Evolutionary conservation across 1,140 invertebrate species (phyloP).

Genomic region (Ceratosolen fusciceps): DNA sequence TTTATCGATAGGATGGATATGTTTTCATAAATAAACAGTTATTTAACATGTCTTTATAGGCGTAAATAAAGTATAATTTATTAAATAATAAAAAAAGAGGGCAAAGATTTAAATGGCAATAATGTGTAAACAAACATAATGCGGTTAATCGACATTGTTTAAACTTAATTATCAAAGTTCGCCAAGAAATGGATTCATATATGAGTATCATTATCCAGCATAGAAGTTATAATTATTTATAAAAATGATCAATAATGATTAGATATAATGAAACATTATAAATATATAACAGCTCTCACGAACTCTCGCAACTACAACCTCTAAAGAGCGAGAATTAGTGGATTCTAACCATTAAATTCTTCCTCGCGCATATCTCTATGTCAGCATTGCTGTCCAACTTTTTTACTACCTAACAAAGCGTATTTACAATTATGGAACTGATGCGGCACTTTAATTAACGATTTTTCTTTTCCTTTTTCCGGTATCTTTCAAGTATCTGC

Average conservation of each 20-base stretch:
- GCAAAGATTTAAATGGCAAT: not conserved
- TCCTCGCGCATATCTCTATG: not conserved
- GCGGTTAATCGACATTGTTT: not conserved
- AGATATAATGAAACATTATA: too few species aligned
- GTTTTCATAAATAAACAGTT: too few species aligned
- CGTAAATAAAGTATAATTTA: too few species aligned
- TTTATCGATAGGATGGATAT: too few species aligned
- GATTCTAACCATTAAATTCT: slow-evolving; percentile 14
- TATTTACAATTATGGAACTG: slow-evolving; percentile 27
- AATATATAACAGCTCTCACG: not conserved
- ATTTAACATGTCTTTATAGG: too few species aligned
- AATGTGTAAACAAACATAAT: slow-evolving; percentile 1
- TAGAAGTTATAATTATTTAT: slow-evolving; percentile 32
- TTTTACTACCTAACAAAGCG: slow-evolving; percentile 28
- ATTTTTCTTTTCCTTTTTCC: slow-evolving; percentile 8
- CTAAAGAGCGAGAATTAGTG: not conserved
- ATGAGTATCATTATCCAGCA: too few species aligned
- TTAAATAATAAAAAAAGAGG: not conserved
- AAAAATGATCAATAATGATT: slow-evolving; percentile 36
- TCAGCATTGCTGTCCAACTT: slow-evolving; percentile 3
- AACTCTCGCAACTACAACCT: not conserved
- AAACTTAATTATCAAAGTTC: slow-evolving; percentile 25
- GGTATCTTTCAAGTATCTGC: not conserved
- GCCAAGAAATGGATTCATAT: too few species aligned
- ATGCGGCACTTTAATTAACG: slow-evolving; percentile 7